Base-by-base conservation (phyloP, 2,888 invertebrate genomes). In the Germaria angustata region DNA sequence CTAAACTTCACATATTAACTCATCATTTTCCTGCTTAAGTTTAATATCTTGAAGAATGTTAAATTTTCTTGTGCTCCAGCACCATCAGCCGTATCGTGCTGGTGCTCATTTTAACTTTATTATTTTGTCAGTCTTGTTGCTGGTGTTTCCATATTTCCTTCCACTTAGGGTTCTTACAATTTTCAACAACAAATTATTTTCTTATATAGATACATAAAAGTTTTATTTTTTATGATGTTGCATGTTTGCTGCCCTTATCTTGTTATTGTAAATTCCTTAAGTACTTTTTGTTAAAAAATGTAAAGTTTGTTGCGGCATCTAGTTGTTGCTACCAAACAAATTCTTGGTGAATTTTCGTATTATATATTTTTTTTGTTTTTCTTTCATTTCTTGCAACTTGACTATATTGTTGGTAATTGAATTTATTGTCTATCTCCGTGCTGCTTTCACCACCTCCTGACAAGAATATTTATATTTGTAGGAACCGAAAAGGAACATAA, bases 341-440 rank as follows among this genome's bases (percentile, higher is more conserved):
- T 39, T 59, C 22, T 49, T 55, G 36, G 4, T 39, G 17, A 34
- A 32, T 55, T 65, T 71, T 39, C 20, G 44, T 57, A 59, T 39
- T 53, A 44, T 22, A 8, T 39, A n/a, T 49, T 24, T 22, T 34
- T n/a, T 57, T 8, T 17, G 15, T 9, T 53, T 11, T 41, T 44
- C 9, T 41, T 55, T 34, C 28, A 7, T 71, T 32, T 55, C 20
- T 41, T 15, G 44, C 32, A 46, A 41, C 69, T 71, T 66, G 71
- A 71, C 75, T 82, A 24, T 69, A 46, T 71, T 55, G 65, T 61
- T 79, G 71, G 75, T 82, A 79, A 82, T 82, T 82, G 79, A 82
- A 82, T 82, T 82, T 82, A 79, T 79, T 79, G 75, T 82, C 82
- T 79, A 79, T 71, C 69, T 82, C 79, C 66, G 57, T 72, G 66